Evolutionary conservation across 2,113 vertebrate genomes (phyloP).

Genomic region (Sinocyclocheilus rhinocerous): DNA sequence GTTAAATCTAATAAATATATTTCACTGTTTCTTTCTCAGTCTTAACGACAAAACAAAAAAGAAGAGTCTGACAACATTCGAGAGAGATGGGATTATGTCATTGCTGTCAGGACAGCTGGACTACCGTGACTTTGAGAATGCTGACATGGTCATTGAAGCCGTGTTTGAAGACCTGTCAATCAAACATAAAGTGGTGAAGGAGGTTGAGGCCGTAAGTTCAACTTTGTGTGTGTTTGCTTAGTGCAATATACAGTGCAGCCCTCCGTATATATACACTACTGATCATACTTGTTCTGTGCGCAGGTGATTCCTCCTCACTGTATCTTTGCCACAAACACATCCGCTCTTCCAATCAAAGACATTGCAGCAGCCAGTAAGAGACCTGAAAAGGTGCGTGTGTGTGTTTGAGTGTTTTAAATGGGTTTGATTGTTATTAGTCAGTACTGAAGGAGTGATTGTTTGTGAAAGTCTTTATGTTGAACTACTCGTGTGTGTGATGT

Average conservation of each 20-base stretch:
- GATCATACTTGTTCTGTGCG: background rate
- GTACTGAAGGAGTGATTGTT: background rate
- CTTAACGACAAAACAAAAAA: constrained; percentile 84
- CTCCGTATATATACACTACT: background rate
- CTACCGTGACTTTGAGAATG: constrained; percentile 81
- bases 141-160: constrained; percentile 87
- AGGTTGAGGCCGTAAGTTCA: constrained; percentile 89
- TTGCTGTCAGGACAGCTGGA: constrained; percentile 79
- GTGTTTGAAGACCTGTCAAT: constrained; percentile 85
- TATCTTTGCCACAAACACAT: constrained; percentile 94
- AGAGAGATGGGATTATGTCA: constrained; percentile 83
- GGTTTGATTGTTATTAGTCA: background rate
- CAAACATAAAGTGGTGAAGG: constrained; percentile 92
- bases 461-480: background rate
- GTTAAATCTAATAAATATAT: background rate
- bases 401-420: constrained; percentile 50
- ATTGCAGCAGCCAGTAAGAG: constrained; percentile 91
- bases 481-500: constrained; percentile 9
- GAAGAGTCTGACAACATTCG: constrained; percentile 80
- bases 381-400: constrained; percentile 92
- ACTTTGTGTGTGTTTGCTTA: background rate
- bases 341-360: constrained; percentile 89
- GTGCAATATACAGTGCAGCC: background rate
- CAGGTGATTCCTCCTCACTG: constrained; percentile 88
- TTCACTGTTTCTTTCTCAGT: constrained; percentile 63